These are phyloP conservation scores for Melitaea cinxia DNA, from an alignment of 1,140 invertebrate species.

Conservation along the genomic window DNA sequence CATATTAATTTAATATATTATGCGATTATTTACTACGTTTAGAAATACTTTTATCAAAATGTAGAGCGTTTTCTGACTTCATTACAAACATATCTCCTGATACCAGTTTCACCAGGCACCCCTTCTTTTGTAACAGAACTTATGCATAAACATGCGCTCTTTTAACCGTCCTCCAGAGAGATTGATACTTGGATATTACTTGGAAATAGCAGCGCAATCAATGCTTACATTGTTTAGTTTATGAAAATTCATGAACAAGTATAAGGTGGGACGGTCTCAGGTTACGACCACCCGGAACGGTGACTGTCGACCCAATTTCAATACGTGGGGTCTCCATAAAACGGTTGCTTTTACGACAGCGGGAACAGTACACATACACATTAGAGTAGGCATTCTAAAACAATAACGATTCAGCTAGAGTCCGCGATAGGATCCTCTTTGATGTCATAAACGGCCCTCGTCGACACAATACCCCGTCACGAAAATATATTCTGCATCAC, in stretches of 20 bases:
- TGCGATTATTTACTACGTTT: no score
- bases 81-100: neutral
- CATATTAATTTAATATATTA: neutral
- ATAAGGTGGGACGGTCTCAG: slow-evolving; percentile 41
- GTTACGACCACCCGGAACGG: slow-evolving; percentile 60
- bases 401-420: slow-evolving; percentile 60
- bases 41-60: neutral
- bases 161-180: slow-evolving; percentile 1
- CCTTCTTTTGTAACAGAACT: neutral
- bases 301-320: slow-evolving; percentile 41
- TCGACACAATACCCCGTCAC: slow-evolving; percentile 37
- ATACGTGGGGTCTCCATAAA: slow-evolving; percentile 50
- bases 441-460: slow-evolving; percentile 52
- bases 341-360: slow-evolving; percentile 60
- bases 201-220: slow-evolving; percentile 15
- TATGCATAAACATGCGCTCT: slow-evolving; percentile 2
- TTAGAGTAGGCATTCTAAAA: slow-evolving; percentile 58
- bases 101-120: neutral
- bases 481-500: slow-evolving; percentile 37
- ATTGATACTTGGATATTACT: slow-evolving; percentile 17
- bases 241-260: slow-evolving; percentile 63
- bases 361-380: slow-evolving; percentile 50
- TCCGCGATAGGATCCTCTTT: slow-evolving; percentile 55
- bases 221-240: slow-evolving; percentile 47
- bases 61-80: neutral